A percentile compares a stretch with the other conserved stretches of the same genome.
These are phyloP conservation scores for Atlantisia rogersi DNA, from an alignment of 2,113 vertebrate species.

Conservation along the genomic window DNA sequence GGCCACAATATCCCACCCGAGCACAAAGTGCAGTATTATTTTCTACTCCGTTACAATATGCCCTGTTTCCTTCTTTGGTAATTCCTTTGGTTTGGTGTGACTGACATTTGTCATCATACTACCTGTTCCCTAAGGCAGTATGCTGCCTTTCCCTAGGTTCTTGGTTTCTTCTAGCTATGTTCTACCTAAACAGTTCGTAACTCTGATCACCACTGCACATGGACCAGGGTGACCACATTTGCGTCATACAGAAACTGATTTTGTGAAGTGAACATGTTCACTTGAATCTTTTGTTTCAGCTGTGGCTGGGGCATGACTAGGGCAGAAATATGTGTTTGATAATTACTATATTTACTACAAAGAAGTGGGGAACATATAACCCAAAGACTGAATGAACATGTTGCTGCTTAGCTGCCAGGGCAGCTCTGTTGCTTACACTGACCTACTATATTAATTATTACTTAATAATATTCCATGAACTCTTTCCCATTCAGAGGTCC, in stretches of 20 bases:
- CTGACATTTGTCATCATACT: background rate
- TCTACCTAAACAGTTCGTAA: background rate
- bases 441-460: background rate
- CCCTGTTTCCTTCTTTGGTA: background rate
- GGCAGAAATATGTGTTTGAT: background rate
- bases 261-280: background rate
- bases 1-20: background rate
- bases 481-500: background rate
- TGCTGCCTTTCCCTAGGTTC: background rate
- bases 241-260: fast-evolving
- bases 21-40: background rate
- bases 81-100: background rate
- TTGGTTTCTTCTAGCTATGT: background rate
- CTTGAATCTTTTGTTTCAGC: background rate
- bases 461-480: background rate
- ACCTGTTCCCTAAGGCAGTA: background rate
- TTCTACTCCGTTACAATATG: background rate
- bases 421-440: background rate
- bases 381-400: background rate
- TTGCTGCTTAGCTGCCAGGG: background rate
- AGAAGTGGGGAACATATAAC: background rate
- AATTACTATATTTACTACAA: background rate
- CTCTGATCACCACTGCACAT: background rate
- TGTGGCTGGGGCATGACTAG: background rate
- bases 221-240: background rate